Percentiles rank a stretch among this genome's conserved stretches.
phyloP scores from a whole-genome alignment of 2,888 invertebrate species.

The Tridacna crocea region DNA sequence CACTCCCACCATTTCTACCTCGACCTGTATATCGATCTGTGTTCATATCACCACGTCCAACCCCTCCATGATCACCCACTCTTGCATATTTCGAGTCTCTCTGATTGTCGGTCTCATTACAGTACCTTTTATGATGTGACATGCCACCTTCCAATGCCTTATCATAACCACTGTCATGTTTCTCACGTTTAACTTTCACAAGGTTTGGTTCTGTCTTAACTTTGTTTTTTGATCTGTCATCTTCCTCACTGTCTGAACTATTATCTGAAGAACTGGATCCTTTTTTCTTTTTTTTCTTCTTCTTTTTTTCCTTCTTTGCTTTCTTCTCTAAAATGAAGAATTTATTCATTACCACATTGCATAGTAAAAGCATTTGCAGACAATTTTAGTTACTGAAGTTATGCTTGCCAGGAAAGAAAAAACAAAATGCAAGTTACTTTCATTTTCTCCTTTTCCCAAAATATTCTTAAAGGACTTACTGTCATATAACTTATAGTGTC shows the following conservation, averaged over 20 bases:
- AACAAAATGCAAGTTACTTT: too few relatives aligned
- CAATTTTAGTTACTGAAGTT: too few relatives aligned
- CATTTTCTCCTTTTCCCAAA: too few relatives aligned
- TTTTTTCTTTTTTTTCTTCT: constrained; percentile 70
- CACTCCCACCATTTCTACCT: constrained; percentile 21
- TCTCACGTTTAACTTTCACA: constrained; percentile 66
- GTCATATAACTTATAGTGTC: too few relatives aligned
- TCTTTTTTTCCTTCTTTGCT: constrained; percentile 72
- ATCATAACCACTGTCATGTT: constrained; percentile 66
- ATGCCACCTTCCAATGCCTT: constrained; percentile 28
- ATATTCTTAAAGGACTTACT: too few relatives aligned
- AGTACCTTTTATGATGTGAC: constrained; percentile 7
- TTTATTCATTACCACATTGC: background rate
- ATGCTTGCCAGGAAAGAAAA: too few relatives aligned
- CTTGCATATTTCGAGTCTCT: constrained; percentile 6
- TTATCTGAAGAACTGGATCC: constrained; percentile 46
- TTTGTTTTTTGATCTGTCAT: constrained; percentile 1
- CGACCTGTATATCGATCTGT: constrained; percentile 31
- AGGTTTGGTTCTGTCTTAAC: background rate
- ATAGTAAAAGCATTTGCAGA: background rate
- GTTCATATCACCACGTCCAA: constrained; percentile 6
- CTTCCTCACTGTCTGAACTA: constrained; percentile 30
- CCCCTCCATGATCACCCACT: background rate
- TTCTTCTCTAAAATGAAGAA: constrained; percentile 44
- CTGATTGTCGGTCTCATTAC: constrained; percentile 10